These are phyloP conservation scores for Orthosia incerta DNA, from an alignment of 2,888 invertebrate species.

Conservation along the genomic window DNA sequence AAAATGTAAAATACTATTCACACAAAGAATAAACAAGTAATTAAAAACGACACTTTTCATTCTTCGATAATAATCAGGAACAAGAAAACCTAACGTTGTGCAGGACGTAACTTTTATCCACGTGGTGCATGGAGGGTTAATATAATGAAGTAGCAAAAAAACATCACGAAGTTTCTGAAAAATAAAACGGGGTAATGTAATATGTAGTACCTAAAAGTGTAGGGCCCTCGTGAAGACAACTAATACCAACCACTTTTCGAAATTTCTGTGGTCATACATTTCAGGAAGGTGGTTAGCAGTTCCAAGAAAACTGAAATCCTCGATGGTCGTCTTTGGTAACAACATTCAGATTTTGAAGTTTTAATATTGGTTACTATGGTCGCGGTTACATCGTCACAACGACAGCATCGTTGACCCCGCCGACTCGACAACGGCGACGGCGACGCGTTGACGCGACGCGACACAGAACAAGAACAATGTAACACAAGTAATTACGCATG, in stretches of 20 bases:
- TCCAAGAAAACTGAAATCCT: background rate
- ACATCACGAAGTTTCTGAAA: too few species aligned
- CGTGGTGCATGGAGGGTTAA: too few species aligned
- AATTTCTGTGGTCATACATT: background rate
- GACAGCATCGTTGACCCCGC: background rate
- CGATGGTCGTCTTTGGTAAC: background rate
- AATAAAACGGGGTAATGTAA: too few species aligned
- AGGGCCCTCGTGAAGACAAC: too few species aligned
- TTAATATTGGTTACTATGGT: constrained; percentile 9
- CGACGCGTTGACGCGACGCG: constrained; percentile 36
- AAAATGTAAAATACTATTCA: too few species aligned
- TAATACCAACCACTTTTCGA: background rate
- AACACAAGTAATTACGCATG: constrained; percentile 37
- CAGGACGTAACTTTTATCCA: too few species aligned
- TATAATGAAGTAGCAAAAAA: too few species aligned
- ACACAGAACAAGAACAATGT: constrained; percentile 35
- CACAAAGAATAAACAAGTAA: too few species aligned
- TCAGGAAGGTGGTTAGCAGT: background rate
- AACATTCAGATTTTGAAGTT: background rate
- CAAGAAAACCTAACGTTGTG: too few species aligned
- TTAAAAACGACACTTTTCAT: too few species aligned
- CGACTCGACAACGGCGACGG: constrained; percentile 1
- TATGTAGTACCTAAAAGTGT: too few species aligned
- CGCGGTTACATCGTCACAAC: background rate
- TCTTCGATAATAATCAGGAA: too few species aligned